Evolutionary conservation across 2,113 vertebrate species (phyloP).

Genomic region (Asarcornis scutulata): DNA sequence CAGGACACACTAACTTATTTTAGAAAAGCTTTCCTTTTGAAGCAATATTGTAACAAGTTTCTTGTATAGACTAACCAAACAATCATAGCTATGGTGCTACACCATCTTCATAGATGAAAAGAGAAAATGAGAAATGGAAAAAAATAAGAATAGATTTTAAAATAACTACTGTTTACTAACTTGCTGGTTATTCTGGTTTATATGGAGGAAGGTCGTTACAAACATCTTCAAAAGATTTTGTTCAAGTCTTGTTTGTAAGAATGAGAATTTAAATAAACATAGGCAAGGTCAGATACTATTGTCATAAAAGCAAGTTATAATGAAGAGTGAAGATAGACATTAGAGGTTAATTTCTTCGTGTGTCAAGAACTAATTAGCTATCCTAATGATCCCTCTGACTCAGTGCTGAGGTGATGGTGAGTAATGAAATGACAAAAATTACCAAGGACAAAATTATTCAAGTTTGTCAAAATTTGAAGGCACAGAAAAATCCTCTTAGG

Average conservation of each 20-base stretch:
- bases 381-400: conserved; percentile 13
- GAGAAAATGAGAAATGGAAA: not conserved
- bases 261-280: not conserved
- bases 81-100: not conserved
- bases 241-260: not conserved
- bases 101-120: not conserved
- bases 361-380: conserved; percentile 42
- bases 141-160: not conserved
- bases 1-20: not conserved
- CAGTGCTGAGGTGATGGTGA: conserved; percentile 10
- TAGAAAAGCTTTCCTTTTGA: not conserved
- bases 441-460: conserved; percentile 14
- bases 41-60: not conserved
- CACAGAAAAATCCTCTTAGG: not conserved
- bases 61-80: not conserved
- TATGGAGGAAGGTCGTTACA: not conserved
- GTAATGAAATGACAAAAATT: conserved; percentile 29
- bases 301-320: conserved; percentile 1
- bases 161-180: not conserved
- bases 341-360: not conserved
- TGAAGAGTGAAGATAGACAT: not conserved
- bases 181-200: not conserved
- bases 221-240: not conserved
- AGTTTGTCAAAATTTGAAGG: conserved; percentile 7
- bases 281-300: not conserved